A percentile compares a stretch with the other conserved stretches of the same genome.
These are phyloP conservation scores for Lophura nycthemera DNA, from an alignment of 2,113 vertebrate species.

Conservation along the genomic window DNA sequence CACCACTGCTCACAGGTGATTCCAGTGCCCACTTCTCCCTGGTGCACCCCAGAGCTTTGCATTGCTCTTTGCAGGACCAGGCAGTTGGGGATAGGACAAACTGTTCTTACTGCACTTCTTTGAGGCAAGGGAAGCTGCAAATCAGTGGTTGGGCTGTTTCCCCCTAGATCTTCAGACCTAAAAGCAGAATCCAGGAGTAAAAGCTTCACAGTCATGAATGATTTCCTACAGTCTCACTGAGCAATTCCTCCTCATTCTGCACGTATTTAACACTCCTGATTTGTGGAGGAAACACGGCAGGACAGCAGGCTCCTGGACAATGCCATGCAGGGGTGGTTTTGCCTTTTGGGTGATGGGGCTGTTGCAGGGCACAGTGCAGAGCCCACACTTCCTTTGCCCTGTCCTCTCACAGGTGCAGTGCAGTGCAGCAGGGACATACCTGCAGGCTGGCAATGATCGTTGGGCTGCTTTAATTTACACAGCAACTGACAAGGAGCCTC, in stretches of 20 bases:
- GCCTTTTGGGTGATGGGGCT: not conserved
- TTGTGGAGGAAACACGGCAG: not conserved
- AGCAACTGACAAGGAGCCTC: not conserved
- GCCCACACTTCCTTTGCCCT: not conserved
- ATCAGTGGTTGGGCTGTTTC: not conserved
- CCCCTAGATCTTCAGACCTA: not conserved
- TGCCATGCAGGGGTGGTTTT: accelerated
- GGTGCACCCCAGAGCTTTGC: not conserved
- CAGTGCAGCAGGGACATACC: not conserved
- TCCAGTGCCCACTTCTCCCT: not conserved
- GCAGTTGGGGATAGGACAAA: accelerated
- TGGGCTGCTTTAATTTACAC: not conserved
- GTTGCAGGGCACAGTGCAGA: accelerated
- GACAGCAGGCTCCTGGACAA: not conserved
- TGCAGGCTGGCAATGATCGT: accelerated
- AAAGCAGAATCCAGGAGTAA: not conserved
- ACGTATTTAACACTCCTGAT: not conserved
- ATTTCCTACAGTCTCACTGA: not conserved
- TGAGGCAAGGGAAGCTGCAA: not conserved
- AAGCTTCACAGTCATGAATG: not conserved
- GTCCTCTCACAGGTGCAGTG: accelerated
- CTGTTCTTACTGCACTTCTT: accelerated
- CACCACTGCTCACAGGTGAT: not conserved
- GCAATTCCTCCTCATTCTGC: not conserved
- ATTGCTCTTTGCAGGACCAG: not conserved